Evolutionary conservation across 2,888 invertebrate genomes (phyloP), one percentile per base, ranked within the genome.

Genomic region (Andrena dorsata): DNA sequence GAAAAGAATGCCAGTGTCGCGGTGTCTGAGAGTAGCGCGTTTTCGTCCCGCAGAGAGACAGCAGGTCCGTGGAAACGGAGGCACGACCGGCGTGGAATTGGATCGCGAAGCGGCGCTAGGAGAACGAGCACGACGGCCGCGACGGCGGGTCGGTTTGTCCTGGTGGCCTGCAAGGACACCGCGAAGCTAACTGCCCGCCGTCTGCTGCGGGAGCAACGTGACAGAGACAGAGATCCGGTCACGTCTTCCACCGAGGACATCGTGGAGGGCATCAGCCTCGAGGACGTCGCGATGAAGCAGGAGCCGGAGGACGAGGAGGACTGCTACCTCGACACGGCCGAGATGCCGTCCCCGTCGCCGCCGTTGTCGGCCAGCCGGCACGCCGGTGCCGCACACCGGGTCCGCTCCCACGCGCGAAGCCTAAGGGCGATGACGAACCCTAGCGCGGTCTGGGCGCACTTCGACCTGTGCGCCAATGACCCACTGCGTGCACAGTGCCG

Each of bases 401-500:
- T 93, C 20, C 89, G 93, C 47, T 93, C 94, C 13, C 94, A 94
- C 73, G 89, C 94, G 23, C 88, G 93, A 2, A 94, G 94, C 74
- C 84, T 94, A 0, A 87, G 94, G 23, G 94, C 94, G 3, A 94
- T 94, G 94, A 93, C 94, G 2, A 94, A 94, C 77, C 94, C 94
- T 0, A 94, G 94, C 86, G 94, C 94, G 1, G 94, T 94, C 41
- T 94, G 94, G 94, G 94, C 93, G 2, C 94, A 94, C 76, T 94
- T 94, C 71, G 94, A 94, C 83, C 86, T 94, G 3, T 94, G 94
- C 86, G 82, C 87, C 7, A 93, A 94, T 84, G 94, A 94, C 75
- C 93, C 94, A 8, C 80, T 94, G 58, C 88, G 94, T 41, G 94
- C 94, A 0, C 93, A 94, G 80, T 94, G 94, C 76, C 90, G 94